Base-by-base conservation (phyloP, 64 coral and sea anemone genomes). In the Pachyseris speciosa region DNA sequence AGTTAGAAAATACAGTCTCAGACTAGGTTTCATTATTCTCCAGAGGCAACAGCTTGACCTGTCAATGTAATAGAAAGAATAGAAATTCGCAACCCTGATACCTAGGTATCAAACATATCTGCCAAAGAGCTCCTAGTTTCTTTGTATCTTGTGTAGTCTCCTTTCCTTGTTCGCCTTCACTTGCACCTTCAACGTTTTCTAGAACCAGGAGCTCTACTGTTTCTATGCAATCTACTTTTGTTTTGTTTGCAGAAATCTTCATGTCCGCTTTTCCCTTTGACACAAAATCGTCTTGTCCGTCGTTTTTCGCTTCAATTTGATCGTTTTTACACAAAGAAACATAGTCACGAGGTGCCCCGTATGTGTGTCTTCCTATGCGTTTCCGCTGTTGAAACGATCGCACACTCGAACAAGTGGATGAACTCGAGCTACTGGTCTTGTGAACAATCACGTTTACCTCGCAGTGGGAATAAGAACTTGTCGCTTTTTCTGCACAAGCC, bases 361-460 rank as follows among this genome's bases (percentile, higher is more conserved):
- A 58, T 38, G 57, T 24, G 8, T 36, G 20, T 13, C 20, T 37
- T 16, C 34, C 13, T 13, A 36, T 10, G 0, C 20, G 31, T 7
- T 11, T 60, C 9, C 77, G 51, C 53, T 81, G 77, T 0, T 57
- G 31, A 81, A 63, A 2, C 34, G 77, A 81, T 40, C 77, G 51
- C 51, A 81, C 52, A 61, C 77, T 81, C 10, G 77, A 81, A 30
- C 17, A 57, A 25, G 77, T 61, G 19, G 77, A 80, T 10, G 77
- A 80, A 38, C 77, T 80, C 0, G 77, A 80, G 36, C 77, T 80
- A 20, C 52, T 81, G 31, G 30, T 81, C 22, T 39, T 59, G 19
- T 63, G 77, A 81, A 81, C 53, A 61, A 81, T 60, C 77, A 81
- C 77, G 6, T 81, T 81, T 17, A 81, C 77, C 26, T 81, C 51